These are phyloP conservation scores for Scaptomyza reducta DNA, from an alignment of 2,888 invertebrate genomes.

Conservation along the genomic window DNA sequence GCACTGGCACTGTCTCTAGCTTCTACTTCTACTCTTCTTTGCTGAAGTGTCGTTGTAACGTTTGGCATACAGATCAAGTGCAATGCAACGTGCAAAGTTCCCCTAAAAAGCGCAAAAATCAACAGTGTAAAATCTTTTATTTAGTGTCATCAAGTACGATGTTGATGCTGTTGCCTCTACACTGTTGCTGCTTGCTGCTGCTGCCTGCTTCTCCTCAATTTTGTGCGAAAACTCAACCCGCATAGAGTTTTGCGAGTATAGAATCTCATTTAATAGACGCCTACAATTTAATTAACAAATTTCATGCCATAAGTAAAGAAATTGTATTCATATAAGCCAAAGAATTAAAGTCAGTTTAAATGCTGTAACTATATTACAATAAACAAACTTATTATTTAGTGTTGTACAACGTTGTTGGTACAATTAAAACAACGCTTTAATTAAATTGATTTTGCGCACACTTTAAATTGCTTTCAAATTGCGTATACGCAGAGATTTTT, in stretches of 20 bases:
- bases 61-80: slow-evolving; percentile 81
- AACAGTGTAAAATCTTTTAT: slow-evolving; percentile 80
- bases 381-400: slow-evolving; percentile 22
- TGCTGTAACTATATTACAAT: slow-evolving; percentile 27
- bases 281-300: slow-evolving; percentile 76
- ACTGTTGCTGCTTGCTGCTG: slow-evolving; percentile 8
- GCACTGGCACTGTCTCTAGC: neutral
- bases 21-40: slow-evolving; percentile 9
- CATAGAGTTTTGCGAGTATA: slow-evolving; percentile 43
- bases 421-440: slow-evolving; percentile 46
- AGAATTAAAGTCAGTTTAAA: neutral
- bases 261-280: slow-evolving; percentile 63
- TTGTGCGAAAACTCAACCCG: slow-evolving; percentile 49
- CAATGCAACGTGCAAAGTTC: slow-evolving; percentile 79
- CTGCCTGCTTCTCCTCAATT: slow-evolving; percentile 44
- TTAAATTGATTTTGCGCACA: slow-evolving; percentile 62
- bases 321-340: slow-evolving; percentile 4
- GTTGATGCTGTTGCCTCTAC: slow-evolving; percentile 20
- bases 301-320: slow-evolving; percentile 35
- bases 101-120: slow-evolving; percentile 77
- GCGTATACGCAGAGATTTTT: slow-evolving; percentile 47
- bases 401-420: slow-evolving; percentile 21
- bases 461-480: slow-evolving; percentile 61
- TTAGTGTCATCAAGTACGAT: slow-evolving; percentile 76
- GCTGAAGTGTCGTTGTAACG: slow-evolving; percentile 75